Base-by-base conservation (phyloP, 1,140 invertebrate genomes). In the Pseudomyrmex cubaensis region DNA sequence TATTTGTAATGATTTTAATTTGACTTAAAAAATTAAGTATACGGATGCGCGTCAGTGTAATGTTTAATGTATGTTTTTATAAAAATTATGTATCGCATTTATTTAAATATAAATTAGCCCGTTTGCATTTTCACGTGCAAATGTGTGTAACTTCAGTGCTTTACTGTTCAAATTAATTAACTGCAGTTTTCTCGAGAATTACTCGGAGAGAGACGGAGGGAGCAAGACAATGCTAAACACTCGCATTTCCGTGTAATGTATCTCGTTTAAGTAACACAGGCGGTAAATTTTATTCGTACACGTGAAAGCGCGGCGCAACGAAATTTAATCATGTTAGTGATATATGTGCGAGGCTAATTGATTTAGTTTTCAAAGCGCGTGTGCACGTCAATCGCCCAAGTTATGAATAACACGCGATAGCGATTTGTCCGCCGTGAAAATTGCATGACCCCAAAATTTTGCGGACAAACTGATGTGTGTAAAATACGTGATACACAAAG, bases 381-480 rank as follows among this genome's bases (percentile, higher is more conserved):
- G 44, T 12, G 48, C 57, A 48, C 4, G 15, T 5, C 52, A 69
- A 78, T 78, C 64, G 54, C 17, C 2, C 15, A 7, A 0, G 12
- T 80, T 59, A 80, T 80, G 76, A 80, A 80, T 80, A 80, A 72
- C 56, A 72, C 17, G 66, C 35, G 76, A 72, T 72, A 61, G 44
- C 64, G 9, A 80, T 61, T 66, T 46, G 25, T 59, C 20, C 17
- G 52, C 2, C 15, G 15, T 69, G 66, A 56, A 80, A 59, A 72
- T 61, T 80, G 70, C 46, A 50, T 10, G 66, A 61, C n/a, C 8
- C 50, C 44, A 70, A 70, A 59, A 61, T 80, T 72, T 72, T 17
- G 22, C 13, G 44, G 64, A 70, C 50, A 80, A 72, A 80, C 44
- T 35, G n/a, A 70, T 70, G 22, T 50, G 46, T 12, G 22, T 12